phyloP scores from a whole-genome alignment of 2,888 invertebrate genomes.

The Coecobrya sp. region DNA sequence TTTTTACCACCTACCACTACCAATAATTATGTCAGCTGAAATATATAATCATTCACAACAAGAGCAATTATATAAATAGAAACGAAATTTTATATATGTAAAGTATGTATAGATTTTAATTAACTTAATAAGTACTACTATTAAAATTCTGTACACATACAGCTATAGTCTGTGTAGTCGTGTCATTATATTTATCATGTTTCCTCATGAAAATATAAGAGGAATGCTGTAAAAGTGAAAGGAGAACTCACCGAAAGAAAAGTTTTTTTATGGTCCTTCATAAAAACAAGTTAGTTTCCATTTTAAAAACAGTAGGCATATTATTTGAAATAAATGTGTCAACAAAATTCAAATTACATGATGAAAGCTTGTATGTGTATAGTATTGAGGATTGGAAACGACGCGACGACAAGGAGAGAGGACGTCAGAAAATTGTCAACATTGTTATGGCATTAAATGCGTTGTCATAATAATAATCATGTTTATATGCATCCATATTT shows the following conservation, averaged over 20 bases:
- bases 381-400: too few species aligned
- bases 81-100: too few species aligned
- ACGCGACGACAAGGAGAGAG: too few species aligned
- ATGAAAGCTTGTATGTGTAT: too few species aligned
- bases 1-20: neutral
- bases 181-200: neutral
- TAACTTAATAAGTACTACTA: too few species aligned
- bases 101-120: neutral
- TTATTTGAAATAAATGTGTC: too few species aligned
- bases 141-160: neutral
- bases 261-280: neutral
- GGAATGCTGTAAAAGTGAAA: neutral
- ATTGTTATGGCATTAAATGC: neutral
- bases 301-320: too few species aligned
- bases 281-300: too few species aligned
- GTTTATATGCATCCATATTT: too few species aligned
- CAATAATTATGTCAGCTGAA: neutral
- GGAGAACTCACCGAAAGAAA: neutral
- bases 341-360: too few species aligned
- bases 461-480: neutral
- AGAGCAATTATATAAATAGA: neutral
- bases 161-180: too few species aligned
- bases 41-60: neutral
- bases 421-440: too few species aligned
- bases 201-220: neutral